Evolutionary conservation across 2,797 vertebrate species (phyloP).

Genomic region (Myotis pilosus): DNA sequence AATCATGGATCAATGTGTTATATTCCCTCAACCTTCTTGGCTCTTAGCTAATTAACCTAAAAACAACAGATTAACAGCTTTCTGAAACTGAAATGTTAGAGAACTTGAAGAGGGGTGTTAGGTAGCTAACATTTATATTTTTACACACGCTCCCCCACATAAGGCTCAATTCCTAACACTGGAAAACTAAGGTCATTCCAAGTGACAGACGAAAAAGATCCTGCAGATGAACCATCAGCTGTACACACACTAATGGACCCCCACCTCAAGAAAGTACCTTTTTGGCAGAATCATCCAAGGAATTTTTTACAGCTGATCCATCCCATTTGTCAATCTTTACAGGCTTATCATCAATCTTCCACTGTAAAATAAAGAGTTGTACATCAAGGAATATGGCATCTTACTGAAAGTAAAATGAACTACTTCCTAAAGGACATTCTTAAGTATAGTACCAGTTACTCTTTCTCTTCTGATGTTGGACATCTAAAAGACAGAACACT

Average conservation of each 20-base stretch:
- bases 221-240: background rate
- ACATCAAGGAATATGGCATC: background rate
- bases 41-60: constrained; percentile 17
- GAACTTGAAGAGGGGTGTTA: background rate
- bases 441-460: background rate
- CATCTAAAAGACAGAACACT: constrained; percentile 24
- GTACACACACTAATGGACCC: background rate
- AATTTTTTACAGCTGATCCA: constrained; percentile 97
- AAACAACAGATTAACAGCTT: constrained; percentile 39
- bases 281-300: constrained; percentile 96
- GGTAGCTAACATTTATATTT: background rate
- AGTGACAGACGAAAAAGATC: constrained; percentile 23
- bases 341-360: constrained; percentile 97
- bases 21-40: background rate
- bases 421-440: constrained; percentile 20
- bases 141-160: background rate
- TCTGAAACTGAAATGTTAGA: background rate
- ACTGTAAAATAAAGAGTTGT: constrained; percentile 84
- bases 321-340: constrained; percentile 99
- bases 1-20: background rate
- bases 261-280: constrained; percentile 84
- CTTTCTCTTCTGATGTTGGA: constrained; percentile 20
- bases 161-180: constrained; percentile 22
- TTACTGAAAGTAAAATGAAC: constrained; percentile 15
- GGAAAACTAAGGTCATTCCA: constrained; percentile 32